Percentiles rank a stretch among this genome's conserved stretches.
Conservation (phyloP, 2,113 vertebrate genomes). For the Alligator sinensis region DNA sequence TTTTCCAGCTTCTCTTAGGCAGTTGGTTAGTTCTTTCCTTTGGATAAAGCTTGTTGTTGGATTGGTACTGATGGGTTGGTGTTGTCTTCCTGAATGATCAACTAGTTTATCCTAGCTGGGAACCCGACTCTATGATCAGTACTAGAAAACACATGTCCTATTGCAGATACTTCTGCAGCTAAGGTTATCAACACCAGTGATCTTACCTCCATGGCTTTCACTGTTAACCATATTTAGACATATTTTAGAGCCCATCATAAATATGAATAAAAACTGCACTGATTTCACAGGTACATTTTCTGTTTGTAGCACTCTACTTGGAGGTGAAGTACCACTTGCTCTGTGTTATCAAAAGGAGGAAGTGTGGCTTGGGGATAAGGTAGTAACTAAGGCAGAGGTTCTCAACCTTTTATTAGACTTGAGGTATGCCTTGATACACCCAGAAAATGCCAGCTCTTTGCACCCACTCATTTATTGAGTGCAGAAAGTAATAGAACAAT, state of each 20-base stretch:
- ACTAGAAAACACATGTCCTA: neutral
- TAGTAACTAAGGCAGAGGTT: too few species aligned
- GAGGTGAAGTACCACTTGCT: neutral
- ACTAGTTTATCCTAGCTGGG: neutral
- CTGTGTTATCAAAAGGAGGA: neutral
- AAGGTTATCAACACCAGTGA: accelerated
- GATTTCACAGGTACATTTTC: neutral
- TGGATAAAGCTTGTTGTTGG: neutral
- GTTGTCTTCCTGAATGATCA: neutral
- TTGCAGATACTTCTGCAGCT: accelerated
- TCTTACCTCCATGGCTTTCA: neutral
- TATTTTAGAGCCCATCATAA: neutral
- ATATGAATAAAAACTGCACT: neutral
- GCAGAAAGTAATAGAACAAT: too few species aligned
- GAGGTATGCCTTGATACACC: too few species aligned
- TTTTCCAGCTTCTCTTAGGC: neutral
- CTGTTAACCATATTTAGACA: neutral
- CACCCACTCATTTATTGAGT: too few species aligned
- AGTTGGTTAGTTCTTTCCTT: neutral
- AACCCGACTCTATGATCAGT: neutral
- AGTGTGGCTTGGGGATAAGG: too few species aligned
- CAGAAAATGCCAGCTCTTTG: too few species aligned
- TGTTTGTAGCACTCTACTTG: neutral
- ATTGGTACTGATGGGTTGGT: neutral
- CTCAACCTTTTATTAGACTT: too few species aligned